Base-by-base conservation (phyloP, 2,797 vertebrate species). In the Agapornis canus region DNA sequence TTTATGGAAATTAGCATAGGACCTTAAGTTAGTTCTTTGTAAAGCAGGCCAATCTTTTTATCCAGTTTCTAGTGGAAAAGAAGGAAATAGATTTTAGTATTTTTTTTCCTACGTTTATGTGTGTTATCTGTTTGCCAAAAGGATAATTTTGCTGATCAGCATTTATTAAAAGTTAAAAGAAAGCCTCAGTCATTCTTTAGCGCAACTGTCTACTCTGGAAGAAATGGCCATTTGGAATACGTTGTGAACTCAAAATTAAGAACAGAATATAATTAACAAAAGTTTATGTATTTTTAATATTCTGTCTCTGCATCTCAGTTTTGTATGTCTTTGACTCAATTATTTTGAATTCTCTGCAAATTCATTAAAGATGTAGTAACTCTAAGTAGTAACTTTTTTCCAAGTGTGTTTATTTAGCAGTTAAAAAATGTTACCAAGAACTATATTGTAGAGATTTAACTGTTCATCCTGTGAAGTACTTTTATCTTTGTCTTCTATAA, bases 401-500 rank as follows among this genome's bases (percentile, higher is more conserved):
- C 51, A 64, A 64, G 39, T 59, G 65, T 65, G 51, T 77, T 32
- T 71, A 49, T 96, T 89, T 90, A 64, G 25, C 86, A 84, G 48
- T 85, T 94, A 47, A 87, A 65, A 95, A 90, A 83, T 2, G 5
- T 89, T 84, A 66, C 61, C 21, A 56, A 77, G 92, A 80, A 56
- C 51, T 70, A 18, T 91, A 57, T 68, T 84, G 51, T 83, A 27
- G 37, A 57, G 63, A 75, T 77, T 86, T 93, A 96, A 49, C 71
- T 63, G 59, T 92, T 75, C 83, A 90, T 78, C 82, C 86, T 79
- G 52, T 45, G 61, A 94, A 68, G 65, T 80, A 79, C 90, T 94
- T 93, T 96, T 96, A 83, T 72, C 94, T 82, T 92, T 92, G 72
- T 92, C 68, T 92, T 93, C 91, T 95, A 45, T 94, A 96, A 96